Conservation (phyloP, 1,140 invertebrate genomes). For the Drosophila guanche region DNA sequence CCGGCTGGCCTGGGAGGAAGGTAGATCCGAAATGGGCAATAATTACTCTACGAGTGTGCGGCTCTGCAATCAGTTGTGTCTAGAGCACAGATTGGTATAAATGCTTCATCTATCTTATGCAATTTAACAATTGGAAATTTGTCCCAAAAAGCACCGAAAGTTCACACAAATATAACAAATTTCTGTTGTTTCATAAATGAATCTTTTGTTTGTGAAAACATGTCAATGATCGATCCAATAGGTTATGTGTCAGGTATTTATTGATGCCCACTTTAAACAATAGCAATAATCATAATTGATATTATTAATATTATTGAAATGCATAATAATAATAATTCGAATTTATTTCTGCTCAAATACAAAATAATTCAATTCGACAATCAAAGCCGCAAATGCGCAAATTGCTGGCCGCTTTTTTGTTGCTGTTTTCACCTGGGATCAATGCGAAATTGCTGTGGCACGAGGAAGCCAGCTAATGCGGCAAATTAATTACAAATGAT, state of each 20-base stretch:
- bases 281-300: slow-evolving; percentile 59
- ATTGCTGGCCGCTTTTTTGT: slow-evolving; percentile 30
- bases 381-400: slow-evolving; percentile 68
- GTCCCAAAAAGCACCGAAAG: too few species aligned
- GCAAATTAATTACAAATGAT: slow-evolving; percentile 80
- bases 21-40: slow-evolving; percentile 28
- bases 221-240: slow-evolving; percentile 10
- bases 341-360: slow-evolving; percentile 58
- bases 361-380: slow-evolving; percentile 74
- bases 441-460: slow-evolving; percentile 34
- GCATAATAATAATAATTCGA: slow-evolving; percentile 58
- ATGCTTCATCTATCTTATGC: too few species aligned
- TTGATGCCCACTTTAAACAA: not conserved
- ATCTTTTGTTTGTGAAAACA: not conserved
- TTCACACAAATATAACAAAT: not conserved
- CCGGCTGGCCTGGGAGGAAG: slow-evolving; percentile 6
- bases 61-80: too few species aligned
- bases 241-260: slow-evolving; percentile 34
- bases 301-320: slow-evolving; percentile 60
- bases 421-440: slow-evolving; percentile 20
- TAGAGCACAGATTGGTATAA: too few species aligned
- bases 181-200: not conserved
- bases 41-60: not conserved
- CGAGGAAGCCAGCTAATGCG: slow-evolving; percentile 56
- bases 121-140: too few species aligned